A percentile compares a stretch with the other conserved stretches of the same genome.
These are phyloP conservation scores for Muschampia plurimacula DNA, from an alignment of 2,888 invertebrate species.

Conservation along the genomic window DNA sequence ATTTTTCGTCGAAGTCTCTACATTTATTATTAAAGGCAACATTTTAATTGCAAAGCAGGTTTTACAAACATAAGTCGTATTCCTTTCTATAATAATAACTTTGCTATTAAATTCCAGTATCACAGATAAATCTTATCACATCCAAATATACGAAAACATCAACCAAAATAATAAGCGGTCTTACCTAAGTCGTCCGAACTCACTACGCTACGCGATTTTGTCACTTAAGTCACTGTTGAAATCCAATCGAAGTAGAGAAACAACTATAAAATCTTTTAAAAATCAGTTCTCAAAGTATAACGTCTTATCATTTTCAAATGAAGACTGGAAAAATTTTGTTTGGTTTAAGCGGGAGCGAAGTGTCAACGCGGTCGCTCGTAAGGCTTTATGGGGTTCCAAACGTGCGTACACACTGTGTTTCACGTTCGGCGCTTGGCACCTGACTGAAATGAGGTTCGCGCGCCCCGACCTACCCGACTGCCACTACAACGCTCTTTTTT, in stretches of 20 bases:
- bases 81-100: background rate
- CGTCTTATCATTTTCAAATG: constrained; percentile 42
- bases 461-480: constrained; percentile 83
- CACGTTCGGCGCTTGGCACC: constrained; percentile 80
- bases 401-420: constrained; percentile 60
- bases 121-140: too few relatives aligned
- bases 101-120: too few relatives aligned
- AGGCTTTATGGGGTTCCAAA: constrained; percentile 61
- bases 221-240: constrained; percentile 65
- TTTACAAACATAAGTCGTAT: background rate
- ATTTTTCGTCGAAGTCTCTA: too few relatives aligned
- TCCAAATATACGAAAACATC: background rate
- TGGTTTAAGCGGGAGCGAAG: constrained; percentile 41
- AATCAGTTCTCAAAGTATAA: constrained; percentile 44
- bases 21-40: background rate
- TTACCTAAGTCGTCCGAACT: constrained; percentile 66
- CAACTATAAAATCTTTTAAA: constrained; percentile 39
- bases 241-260: constrained; percentile 53
- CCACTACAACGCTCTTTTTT: constrained; percentile 75
- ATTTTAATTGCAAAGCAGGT: background rate
- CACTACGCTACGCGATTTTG: constrained; percentile 53
- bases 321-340: constrained; percentile 29
- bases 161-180: constrained; percentile 34
- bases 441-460: constrained; percentile 80
- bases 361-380: constrained; percentile 47